phyloP scores from a whole-genome alignment of 2,113 vertebrate genomes.

The Misgurnus anguillicaudatus region DNA sequence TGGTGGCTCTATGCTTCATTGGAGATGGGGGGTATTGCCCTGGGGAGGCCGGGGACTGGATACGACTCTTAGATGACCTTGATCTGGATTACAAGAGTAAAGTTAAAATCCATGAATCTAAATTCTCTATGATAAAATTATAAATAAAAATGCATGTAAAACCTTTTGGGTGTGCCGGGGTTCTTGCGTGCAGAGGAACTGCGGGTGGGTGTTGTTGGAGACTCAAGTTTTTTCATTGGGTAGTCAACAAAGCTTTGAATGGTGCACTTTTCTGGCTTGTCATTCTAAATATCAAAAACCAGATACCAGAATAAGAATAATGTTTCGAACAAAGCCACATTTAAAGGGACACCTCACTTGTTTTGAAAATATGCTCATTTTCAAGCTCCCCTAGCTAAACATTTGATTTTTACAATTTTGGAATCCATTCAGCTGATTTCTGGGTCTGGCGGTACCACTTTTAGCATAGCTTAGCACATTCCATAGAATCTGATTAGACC shows the following conservation, averaged over 20 bases:
- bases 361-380: too few relatives aligned
- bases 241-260: conserved; percentile 65
- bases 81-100: conserved; percentile 58
- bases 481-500: too few relatives aligned
- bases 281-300: conserved; percentile 72
- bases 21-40: conserved; percentile 83
- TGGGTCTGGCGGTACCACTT: too few relatives aligned
- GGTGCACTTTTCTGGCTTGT: conserved; percentile 74
- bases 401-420: too few relatives aligned
- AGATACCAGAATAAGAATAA: neutral
- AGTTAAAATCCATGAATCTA: neutral
- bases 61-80: conserved; percentile 79
- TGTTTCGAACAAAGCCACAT: too few relatives aligned
- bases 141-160: neutral
- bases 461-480: too few relatives aligned
- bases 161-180: conserved; percentile 73
- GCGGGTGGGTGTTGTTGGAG: conserved; percentile 77
- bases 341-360: too few relatives aligned
- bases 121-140: too few relatives aligned
- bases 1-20: conserved; percentile 76
- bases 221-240: conserved; percentile 73
- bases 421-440: too few relatives aligned
- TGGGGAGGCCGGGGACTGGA: conserved; percentile 84
- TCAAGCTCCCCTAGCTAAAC: too few relatives aligned
- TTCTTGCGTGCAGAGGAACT: conserved; percentile 82